Evolutionary conservation across 2,888 invertebrate species (phyloP).

Genomic region (Drosophila crucigera): DNA sequence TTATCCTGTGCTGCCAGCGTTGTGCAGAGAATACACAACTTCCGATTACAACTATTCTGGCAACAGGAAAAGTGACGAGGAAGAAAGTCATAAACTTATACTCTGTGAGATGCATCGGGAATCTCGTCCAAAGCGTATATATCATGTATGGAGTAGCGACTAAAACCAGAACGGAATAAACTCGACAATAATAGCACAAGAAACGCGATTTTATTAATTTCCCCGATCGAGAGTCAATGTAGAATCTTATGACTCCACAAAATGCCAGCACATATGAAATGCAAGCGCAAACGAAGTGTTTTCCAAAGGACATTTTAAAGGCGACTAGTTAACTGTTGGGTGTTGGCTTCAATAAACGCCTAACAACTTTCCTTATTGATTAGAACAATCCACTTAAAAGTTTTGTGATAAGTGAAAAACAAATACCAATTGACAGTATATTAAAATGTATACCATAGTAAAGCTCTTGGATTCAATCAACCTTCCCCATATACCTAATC

Average conservation of each 20-base stretch:
- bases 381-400: background rate
- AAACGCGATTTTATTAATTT: constrained; percentile 13
- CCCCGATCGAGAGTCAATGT: constrained; percentile 6
- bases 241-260: constrained; percentile 10
- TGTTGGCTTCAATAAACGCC: background rate
- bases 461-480: no score
- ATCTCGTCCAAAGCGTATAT: accelerated
- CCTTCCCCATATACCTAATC: no score
- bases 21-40: constrained; percentile 14
- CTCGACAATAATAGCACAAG: background rate
- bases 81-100: constrained; percentile 11
- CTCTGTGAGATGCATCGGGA: background rate
- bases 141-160: accelerated
- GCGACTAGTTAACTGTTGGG: background rate
- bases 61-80: background rate
- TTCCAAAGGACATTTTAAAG: constrained; percentile 1
- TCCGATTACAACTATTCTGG: background rate
- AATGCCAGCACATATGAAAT: constrained; percentile 8
- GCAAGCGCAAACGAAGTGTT: constrained; percentile 9
- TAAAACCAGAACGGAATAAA: background rate
- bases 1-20: constrained; percentile 28
- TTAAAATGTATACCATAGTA: no score
- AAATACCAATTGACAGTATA: background rate
- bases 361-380: background rate
- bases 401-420: background rate